phyloP scores from a whole-genome alignment of 2,888 invertebrate genomes.

The Ametastegia equiseti region DNA sequence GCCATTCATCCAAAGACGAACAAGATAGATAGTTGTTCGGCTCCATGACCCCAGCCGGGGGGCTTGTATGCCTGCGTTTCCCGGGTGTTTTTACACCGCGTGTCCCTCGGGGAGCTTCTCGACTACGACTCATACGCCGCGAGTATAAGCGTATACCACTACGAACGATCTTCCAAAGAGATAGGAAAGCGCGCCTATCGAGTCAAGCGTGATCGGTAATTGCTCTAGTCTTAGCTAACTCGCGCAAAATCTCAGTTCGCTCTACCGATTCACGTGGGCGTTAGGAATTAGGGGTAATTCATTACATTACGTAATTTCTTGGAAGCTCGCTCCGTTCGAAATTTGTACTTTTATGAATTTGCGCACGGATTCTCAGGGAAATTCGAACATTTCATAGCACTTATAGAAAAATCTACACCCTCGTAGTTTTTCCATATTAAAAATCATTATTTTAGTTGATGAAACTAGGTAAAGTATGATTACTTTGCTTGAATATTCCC shows the following conservation, averaged over 20 bases:
- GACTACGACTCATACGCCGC: slow-evolving; percentile 28
- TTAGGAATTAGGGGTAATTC: neutral
- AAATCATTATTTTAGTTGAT: too few species aligned
- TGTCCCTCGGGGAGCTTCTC: slow-evolving; percentile 35
- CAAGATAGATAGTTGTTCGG: slow-evolving; percentile 42
- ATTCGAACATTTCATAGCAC: too few species aligned
- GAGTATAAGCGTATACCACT: slow-evolving; percentile 23
- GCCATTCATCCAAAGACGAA: slow-evolving; percentile 48
- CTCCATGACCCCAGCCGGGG: slow-evolving; percentile 38
- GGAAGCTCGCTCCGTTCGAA: too few species aligned
- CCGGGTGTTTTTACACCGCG: slow-evolving; percentile 41
- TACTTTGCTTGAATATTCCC: too few species aligned
- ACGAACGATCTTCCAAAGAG: neutral
- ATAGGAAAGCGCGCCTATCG: neutral
- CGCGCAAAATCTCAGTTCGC: neutral
- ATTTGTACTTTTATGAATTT: too few species aligned
- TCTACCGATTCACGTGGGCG: neutral
- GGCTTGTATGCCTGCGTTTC: slow-evolving; percentile 39
- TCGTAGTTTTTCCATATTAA: too few species aligned
- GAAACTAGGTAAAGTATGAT: too few species aligned
- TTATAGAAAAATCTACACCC: too few species aligned
- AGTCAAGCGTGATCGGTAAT: slow-evolving; percentile 12
- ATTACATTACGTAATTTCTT: neutral
- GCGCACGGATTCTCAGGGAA: too few species aligned
- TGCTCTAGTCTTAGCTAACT: slow-evolving; percentile 8